Percentiles rank a stretch among this genome's conserved stretches.
Evolutionary conservation across 2,797 vertebrate genomes (phyloP).

Genomic region (Chelon auratus): DNA sequence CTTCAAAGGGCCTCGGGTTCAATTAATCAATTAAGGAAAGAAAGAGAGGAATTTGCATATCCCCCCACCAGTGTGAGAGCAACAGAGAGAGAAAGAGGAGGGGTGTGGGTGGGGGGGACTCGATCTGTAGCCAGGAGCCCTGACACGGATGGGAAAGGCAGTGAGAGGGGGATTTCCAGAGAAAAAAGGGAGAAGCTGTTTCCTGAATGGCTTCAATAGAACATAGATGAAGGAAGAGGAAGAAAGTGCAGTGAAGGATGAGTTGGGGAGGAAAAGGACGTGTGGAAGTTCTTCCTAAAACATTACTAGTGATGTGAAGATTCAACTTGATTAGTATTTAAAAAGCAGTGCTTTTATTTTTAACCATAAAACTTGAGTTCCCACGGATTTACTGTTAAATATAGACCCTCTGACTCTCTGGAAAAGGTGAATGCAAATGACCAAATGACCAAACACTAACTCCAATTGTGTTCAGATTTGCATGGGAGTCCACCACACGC

Average conservation of each 20-base stretch:
- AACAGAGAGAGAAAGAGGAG: constrained; percentile 34
- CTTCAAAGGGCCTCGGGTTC: constrained; percentile 81
- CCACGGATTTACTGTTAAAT: constrained; percentile 7
- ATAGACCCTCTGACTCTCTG: constrained; percentile 3
- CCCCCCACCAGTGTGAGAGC: constrained; percentile 69
- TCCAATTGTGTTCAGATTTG: constrained; percentile 62
- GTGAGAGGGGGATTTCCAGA: constrained; percentile 73
- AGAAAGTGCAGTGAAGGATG: constrained; percentile 39
- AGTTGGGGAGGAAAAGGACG: constrained; percentile 32
- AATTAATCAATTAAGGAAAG: constrained; percentile 88
- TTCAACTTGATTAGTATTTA: constrained; percentile 2
- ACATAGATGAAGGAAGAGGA: constrained; percentile 67
- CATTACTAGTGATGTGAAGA: constrained; percentile 29
- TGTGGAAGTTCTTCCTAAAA: constrained; percentile 42
- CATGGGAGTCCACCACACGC: constrained; percentile 40
- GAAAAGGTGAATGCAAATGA: constrained; percentile 71
- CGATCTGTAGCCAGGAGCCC: constrained; percentile 79
- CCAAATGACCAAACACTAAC: constrained; percentile 38
- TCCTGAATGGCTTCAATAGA: constrained; percentile 82
- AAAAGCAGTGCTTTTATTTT: neutral
- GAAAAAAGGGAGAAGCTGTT: constrained; percentile 77
- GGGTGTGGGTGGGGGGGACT: constrained; percentile 35
- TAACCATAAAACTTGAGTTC: neutral
- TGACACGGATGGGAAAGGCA: constrained; percentile 81
- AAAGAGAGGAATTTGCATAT: constrained; percentile 86